A percentile compares a stretch with the other conserved stretches of the same genome.
Evolutionary conservation across 2,888 invertebrate species (phyloP).

Genomic region (Limnephilus auricula): DNA sequence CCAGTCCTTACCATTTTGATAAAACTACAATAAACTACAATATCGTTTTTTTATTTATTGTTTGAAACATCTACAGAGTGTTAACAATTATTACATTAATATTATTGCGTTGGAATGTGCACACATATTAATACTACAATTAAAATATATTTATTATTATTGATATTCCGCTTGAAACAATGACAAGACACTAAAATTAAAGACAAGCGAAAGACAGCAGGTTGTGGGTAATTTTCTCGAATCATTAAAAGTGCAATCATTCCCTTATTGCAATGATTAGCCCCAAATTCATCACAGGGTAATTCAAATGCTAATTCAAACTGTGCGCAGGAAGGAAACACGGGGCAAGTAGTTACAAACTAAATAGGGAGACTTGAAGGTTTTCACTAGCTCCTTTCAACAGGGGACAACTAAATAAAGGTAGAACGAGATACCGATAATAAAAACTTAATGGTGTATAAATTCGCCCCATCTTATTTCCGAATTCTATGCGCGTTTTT

Average conservation of each 20-base stretch:
- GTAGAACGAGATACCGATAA: neutral
- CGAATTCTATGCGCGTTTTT: conserved; percentile 16
- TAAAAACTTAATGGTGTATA: neutral
- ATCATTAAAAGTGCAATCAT: neutral
- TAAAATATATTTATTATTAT: no score
- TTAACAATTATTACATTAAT: no score
- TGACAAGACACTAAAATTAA: neutral
- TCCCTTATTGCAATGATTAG: conserved; percentile 16
- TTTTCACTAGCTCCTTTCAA: neutral
- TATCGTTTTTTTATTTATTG: no score
- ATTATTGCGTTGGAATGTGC: no score
- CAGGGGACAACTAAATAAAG: neutral
- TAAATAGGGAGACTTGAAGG: neutral
- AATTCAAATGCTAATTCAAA: conserved; percentile 50
- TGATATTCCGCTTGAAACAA: neutral
- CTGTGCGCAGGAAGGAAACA: neutral
- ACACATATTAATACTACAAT: no score
- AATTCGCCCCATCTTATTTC: conserved; percentile 3
- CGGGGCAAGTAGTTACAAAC: neutral
- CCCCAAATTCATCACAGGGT: neutral
- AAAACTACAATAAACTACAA: no score
- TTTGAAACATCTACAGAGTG: no score
- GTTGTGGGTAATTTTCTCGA: neutral
- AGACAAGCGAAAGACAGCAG: neutral
- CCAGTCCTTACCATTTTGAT: no score